Evolutionary conservation across 2,113 vertebrate species (phyloP), one percentile per base, ranked within the genome.

Genomic region (Anolis carolinensis): DNA sequence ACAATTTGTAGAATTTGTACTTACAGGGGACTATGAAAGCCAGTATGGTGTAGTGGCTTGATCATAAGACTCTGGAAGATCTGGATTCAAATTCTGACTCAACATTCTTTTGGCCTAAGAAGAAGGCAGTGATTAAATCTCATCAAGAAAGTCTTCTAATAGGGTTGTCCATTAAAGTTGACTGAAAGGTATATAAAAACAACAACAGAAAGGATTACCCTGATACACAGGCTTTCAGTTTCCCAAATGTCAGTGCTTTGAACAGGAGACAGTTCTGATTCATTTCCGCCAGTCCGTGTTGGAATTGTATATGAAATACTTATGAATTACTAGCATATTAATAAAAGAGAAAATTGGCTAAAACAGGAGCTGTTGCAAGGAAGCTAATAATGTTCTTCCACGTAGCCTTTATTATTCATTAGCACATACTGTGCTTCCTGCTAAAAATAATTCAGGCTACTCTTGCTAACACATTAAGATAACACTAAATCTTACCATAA

Each of bases 361-460:
- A 79, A 87, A 85, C 83, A 89, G 68, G 65, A 79, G 80, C 86
- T 86, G 71, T 91, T 63, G 59, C 55, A 86, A 89, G 62, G 32
- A 62, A 59, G 73, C 85, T 93, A 90, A 88, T 93, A 90, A 88
- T 91, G 84, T 13, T 67, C 75, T 86, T 86, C 55, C 86, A 92
- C 63, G 21, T 81, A 89, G 83, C 34, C 89, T 94, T 93, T 93
- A 92, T 93, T 95, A 93, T 92, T 94, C 92, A 94, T 94, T 94
- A 95, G 90, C 85, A 93, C 91, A 88, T 87, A 92, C 89, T 94
- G 95, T 92, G 81, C 88, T 91, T 94, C 88, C 83, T 88, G 75
- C 81, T 89, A 79, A 93, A 89, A 85, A 91, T 90, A 93, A 90
- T 93, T 95, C 88, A 91, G 73, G 59, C 90, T 93, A 74, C 82